Evolutionary conservation across 2,888 invertebrate species (phyloP).

Genomic region (Melinaea menophilus): DNA sequence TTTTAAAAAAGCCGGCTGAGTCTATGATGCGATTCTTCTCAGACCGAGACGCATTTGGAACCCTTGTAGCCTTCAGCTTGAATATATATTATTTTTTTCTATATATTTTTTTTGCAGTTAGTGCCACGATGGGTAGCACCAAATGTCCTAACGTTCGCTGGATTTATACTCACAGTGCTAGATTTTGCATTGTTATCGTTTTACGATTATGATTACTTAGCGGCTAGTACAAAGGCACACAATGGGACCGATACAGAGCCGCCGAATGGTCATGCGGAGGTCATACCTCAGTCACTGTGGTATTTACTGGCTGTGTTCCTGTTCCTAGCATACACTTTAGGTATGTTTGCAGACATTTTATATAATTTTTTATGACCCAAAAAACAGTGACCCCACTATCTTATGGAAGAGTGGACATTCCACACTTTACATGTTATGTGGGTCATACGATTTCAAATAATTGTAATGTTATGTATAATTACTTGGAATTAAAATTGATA

Average conservation of each 20-base stretch:
- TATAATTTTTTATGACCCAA: conserved; percentile 4
- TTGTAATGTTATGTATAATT: background rate
- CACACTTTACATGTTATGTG: too few relatives aligned
- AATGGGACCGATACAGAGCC: conserved; percentile 53
- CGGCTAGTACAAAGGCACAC: conserved; percentile 77
- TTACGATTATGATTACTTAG: conserved; percentile 93
- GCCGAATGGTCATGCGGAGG: conserved; percentile 55
- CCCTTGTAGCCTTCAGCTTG: too few relatives aligned
- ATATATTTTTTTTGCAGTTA: conserved; percentile 78
- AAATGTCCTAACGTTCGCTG: conserved; percentile 95
- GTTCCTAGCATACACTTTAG: conserved; percentile 96
- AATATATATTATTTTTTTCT: background rate
- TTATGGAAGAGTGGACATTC: too few relatives aligned
- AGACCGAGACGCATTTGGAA: too few relatives aligned
- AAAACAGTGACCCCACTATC: background rate
- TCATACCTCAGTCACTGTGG: conserved; percentile 92
- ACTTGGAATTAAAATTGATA: background rate
- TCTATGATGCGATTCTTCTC: too few relatives aligned
- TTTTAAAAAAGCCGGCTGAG: too few relatives aligned
- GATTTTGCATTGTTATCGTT: conserved; percentile 91
- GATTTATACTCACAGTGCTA: conserved; percentile 93
- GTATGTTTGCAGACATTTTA: conserved; percentile 71
- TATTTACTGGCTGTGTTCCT: conserved; percentile 90
- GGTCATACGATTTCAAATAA: background rate
- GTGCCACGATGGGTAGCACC: conserved; percentile 98